Evolutionary conservation across 1,140 invertebrate genomes (phyloP).

Genomic region (Cryptotermes secundus): DNA sequence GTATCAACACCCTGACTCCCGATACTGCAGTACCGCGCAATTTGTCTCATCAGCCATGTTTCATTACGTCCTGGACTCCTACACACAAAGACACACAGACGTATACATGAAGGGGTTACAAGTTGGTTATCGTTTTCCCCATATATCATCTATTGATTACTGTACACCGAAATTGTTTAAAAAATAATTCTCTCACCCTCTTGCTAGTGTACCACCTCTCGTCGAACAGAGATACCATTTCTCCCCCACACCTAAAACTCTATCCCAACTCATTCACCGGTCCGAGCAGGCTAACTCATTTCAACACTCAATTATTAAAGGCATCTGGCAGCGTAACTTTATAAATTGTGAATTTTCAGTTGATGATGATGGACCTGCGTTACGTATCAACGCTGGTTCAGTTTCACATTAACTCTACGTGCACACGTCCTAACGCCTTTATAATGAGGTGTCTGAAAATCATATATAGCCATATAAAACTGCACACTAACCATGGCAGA

Average conservation of each 20-base stretch:
- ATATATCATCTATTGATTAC: slow-evolving; percentile 20
- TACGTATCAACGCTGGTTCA: neutral
- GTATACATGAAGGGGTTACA: neutral
- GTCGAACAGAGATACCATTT: neutral
- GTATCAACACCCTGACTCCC: neutral
- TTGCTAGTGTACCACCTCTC: neutral
- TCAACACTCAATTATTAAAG: slow-evolving; percentile 13
- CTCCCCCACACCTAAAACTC: neutral
- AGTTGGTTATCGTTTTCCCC: slow-evolving; percentile 10
- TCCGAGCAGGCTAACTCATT: neutral
- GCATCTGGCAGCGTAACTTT: neutral
- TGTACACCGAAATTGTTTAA: neutral
- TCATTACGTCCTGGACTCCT: slow-evolving; percentile 21
- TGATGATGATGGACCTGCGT: neutral
- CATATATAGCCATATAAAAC: neutral
- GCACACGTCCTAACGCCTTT: neutral
- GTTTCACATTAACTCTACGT: neutral
- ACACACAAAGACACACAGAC: neutral
- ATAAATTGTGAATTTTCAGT: slow-evolving; percentile 6
- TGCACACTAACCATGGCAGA: neutral
- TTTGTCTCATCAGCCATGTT: slow-evolving; percentile 26
- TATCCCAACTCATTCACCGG: too few relatives aligned
- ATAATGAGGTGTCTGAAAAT: neutral
- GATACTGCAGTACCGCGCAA: neutral
- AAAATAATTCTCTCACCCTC: neutral